These are phyloP conservation scores for Gymnobelideus leadbeateri DNA, from an alignment of 2,113 vertebrate species.

Conservation along the genomic window DNA sequence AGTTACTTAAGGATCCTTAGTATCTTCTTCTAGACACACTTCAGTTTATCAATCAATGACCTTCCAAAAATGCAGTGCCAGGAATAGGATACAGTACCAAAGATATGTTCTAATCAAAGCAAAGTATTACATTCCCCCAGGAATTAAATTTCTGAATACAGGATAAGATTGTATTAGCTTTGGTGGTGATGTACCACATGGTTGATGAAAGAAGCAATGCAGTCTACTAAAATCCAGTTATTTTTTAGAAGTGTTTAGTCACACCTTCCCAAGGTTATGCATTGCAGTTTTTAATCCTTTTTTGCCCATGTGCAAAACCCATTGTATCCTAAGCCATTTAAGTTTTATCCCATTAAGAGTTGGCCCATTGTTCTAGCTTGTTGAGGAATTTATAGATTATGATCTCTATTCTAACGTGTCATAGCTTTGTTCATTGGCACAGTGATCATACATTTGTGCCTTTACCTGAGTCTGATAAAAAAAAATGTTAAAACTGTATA, in stretches of 20 bases:
- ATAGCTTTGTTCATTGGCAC: neutral
- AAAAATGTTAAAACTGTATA: neutral
- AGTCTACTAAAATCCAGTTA: neutral
- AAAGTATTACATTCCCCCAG: too few relatives aligned
- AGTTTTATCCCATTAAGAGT: neutral
- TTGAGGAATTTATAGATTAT: neutral
- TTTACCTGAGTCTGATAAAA: neutral
- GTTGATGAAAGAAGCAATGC: neutral
- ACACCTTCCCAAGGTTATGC: neutral
- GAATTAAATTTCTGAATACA: too few relatives aligned
- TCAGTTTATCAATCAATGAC: neutral
- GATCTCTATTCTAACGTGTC: neutral
- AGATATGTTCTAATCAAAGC: neutral
- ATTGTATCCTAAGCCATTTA: too few relatives aligned
- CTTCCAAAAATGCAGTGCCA: neutral
- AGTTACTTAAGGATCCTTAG: neutral
- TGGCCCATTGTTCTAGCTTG: neutral
- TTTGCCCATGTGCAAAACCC: neutral
- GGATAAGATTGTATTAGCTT: too few relatives aligned
- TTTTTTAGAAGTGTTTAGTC: neutral
- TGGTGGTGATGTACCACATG: neutral
- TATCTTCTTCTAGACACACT: neutral
- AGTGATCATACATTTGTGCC: neutral
- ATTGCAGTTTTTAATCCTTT: neutral
- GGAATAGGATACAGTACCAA: neutral